phyloP scores from a whole-genome alignment of 1,140 invertebrate species.

The Drosophila guanche region DNA sequence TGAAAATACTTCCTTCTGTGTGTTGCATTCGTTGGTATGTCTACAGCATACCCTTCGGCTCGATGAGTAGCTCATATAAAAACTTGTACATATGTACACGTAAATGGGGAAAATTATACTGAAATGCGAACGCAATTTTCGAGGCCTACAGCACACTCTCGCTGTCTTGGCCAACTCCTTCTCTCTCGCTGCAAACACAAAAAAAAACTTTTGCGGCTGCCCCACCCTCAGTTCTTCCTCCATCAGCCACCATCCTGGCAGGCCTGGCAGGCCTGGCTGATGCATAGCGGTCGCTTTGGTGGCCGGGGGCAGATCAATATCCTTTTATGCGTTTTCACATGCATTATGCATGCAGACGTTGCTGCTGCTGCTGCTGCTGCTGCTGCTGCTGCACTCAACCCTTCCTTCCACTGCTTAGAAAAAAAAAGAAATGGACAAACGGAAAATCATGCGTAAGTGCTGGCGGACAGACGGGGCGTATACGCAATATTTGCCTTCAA shows the following conservation, averaged over 20 bases:
- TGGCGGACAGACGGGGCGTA: conserved; percentile 51
- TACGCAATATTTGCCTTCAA: conserved; percentile 80
- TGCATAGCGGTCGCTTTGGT: conserved; percentile 67
- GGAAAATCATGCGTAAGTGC: conserved; percentile 67
- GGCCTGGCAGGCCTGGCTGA: conserved; percentile 23
- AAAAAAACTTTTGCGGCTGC: conserved; percentile 69
- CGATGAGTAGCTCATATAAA: no score
- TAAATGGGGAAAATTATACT: conserved; percentile 54
- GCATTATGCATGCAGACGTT: conserved; percentile 59
- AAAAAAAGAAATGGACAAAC: conserved; percentile 62
- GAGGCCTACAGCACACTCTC: conserved; percentile 54
- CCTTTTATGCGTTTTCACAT: conserved; percentile 75
- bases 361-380: conserved; percentile 1
- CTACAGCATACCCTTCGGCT: neutral
- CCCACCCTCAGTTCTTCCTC: conserved; percentile 2
- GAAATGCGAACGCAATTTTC: conserved; percentile 67
- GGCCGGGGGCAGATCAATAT: conserved; percentile 79
- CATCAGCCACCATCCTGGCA: conserved; percentile 3
- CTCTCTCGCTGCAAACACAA: neutral
- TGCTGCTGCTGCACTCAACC: neutral
- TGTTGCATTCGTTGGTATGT: neutral
- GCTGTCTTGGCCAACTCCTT: conserved; percentile 62
- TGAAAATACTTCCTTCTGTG: no score
- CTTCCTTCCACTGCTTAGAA: conserved; percentile 59
- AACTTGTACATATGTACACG: conserved; percentile 21